Percentiles rank a stretch among this genome's conserved stretches.
Evolutionary conservation across 2,888 invertebrate genomes (phyloP).

Genomic region (Exocentrus adspersus): DNA sequence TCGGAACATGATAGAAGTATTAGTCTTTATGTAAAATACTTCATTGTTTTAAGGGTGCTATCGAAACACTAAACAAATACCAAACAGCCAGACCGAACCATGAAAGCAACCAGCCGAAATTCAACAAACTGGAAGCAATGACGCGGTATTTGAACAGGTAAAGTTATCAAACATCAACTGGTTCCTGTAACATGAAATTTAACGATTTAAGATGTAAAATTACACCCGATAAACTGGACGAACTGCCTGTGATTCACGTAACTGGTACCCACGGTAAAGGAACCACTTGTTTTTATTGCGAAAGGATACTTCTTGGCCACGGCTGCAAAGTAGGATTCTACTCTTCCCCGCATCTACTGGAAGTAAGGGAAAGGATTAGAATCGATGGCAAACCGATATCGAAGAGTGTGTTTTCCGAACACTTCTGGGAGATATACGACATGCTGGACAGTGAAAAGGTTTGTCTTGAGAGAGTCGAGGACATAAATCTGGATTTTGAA

Average conservation of each 20-base stretch:
- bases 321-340: constrained; percentile 93
- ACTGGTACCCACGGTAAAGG: constrained; percentile 99
- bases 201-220: constrained; percentile 69
- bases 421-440: constrained; percentile 87
- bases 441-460: constrained; percentile 67
- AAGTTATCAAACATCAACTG: neutral
- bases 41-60: constrained; percentile 17
- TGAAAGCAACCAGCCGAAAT: neutral
- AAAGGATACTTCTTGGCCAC: constrained; percentile 85
- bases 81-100: constrained; percentile 5
- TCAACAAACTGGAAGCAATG: constrained; percentile 2
- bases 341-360: constrained; percentile 95
- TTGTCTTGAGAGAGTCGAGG: too few relatives aligned
- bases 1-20: too few relatives aligned
- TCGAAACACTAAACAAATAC: constrained; percentile 6
- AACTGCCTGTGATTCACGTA: constrained; percentile 90
- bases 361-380: constrained; percentile 90
- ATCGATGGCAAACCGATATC: constrained; percentile 85
- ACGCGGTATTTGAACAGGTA: constrained; percentile 1
- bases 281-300: constrained; percentile 93
- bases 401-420: constrained; percentile 75
- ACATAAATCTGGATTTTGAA: too few relatives aligned
- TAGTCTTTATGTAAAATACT: neutral
- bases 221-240: constrained; percentile 72
- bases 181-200: neutral